Base-by-base conservation (phyloP, 1,140 invertebrate genomes). In the Hypsibius dujardini region DNA sequence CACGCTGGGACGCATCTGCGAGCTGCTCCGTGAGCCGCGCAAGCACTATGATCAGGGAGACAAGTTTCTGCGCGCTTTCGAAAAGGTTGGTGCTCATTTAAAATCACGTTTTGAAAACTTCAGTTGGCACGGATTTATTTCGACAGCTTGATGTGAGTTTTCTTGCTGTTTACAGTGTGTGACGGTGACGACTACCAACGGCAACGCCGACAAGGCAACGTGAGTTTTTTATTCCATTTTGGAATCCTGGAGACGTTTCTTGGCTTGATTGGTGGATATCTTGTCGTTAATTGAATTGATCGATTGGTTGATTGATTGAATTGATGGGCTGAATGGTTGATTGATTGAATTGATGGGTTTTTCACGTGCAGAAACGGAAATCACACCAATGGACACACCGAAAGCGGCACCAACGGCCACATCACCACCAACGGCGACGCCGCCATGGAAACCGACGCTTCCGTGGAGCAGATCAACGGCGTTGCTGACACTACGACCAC, bases 21-120 rank as follows among this genome's bases (percentile, higher is more conserved):
- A 98, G 80, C 81, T 98, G 1, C 81, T 98, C 0, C 90, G 88
- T 1, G 85, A 86, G 73, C 93, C 94, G 2, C 84, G 86, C n/a
- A 91, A 90, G 78, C 90, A 97, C 77, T 98, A 98, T 78, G 92
- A 89, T 76, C 83, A 91, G 72, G 89, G 91, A 69, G 94, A 97
- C 78, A 98, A 97, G 80, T 97, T 90, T 78, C 89, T 98, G 86
- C 81, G 93, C 70, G 94, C 92, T 0, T 84, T 95, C 47, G 91
- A 94, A 76, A 94, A 94, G 72, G 72, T 72, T 59, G 1, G 46
- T 72, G 50, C 15, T 46, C n/a, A 2, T 70, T 70, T 70, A 15
- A 2, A 46, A 70, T 73, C 70, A 3, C 50, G 50, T 56, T 7
- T 56, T 56, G 50, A 28, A 28, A 28, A 28, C 28, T 28, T 28